A percentile compares a stretch with the other conserved stretches of the same genome.
Evolutionary conservation across 2,797 vertebrate species (phyloP).

Genomic region (Sciurus vulgaris): DNA sequence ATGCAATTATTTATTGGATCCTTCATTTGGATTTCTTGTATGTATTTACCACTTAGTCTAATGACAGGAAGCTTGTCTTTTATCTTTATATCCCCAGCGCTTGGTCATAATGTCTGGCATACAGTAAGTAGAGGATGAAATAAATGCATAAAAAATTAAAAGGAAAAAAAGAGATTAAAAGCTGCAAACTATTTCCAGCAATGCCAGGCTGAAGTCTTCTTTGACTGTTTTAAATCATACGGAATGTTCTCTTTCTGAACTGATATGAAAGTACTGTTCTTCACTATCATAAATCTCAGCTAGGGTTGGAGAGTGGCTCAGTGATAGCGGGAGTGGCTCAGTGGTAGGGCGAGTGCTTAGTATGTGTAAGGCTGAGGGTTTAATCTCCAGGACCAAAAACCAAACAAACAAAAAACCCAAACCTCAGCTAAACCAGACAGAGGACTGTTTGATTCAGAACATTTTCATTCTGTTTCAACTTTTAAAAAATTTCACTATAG

Average conservation of each 20-base stretch:
- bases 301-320: background rate
- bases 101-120: slow-evolving; percentile 32
- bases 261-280: background rate
- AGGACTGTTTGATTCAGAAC: background rate
- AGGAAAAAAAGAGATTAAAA: slow-evolving; percentile 5
- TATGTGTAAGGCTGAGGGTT: background rate
- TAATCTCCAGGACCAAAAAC: background rate
- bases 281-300: background rate
- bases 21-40: slow-evolving; percentile 23
- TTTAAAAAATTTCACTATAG: too few relatives aligned
- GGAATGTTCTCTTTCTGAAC: background rate
- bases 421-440: background rate
- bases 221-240: background rate
- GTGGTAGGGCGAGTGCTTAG: background rate
- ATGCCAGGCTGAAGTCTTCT: background rate
- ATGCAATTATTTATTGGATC: background rate
- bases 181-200: background rate
- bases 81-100: background rate
- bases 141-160: slow-evolving; percentile 54
- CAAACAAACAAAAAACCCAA: background rate
- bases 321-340: too few relatives aligned
- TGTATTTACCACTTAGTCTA: background rate
- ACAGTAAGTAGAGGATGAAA: slow-evolving; percentile 27
- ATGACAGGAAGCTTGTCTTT: slow-evolving; percentile 51
- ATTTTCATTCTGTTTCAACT: background rate